Percentiles rank a stretch among this genome's conserved stretches.
phyloP scores from a whole-genome alignment of 2,797 vertebrate species.

The Agapornis canus region DNA sequence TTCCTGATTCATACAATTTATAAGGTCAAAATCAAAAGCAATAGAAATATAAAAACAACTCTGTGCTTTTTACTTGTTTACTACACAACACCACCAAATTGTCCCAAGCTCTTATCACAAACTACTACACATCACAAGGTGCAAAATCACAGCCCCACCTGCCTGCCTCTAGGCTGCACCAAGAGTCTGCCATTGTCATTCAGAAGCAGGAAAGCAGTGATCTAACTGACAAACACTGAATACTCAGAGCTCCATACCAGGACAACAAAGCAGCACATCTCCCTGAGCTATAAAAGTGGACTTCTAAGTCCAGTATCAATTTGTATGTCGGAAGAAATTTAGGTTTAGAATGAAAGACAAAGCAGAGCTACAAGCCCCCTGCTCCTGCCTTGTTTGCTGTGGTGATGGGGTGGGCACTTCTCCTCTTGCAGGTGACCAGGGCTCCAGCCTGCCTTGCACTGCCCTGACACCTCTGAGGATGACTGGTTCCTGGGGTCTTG shows the following conservation, averaged over 20 bases:
- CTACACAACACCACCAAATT: not conserved
- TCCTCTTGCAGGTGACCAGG: not conserved
- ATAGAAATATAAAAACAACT: not conserved
- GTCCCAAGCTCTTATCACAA: not conserved
- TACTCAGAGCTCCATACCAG: not conserved
- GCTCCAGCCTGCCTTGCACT: not conserved
- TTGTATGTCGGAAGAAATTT: not conserved
- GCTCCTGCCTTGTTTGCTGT: accelerated
- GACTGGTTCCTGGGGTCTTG: not conserved
- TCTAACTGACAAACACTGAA: not conserved
- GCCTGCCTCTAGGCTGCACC: not conserved
- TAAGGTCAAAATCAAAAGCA: not conserved
- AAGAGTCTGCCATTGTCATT: not conserved
- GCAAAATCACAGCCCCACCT: not conserved
- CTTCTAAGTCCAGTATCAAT: not conserved
- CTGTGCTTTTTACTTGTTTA: not conserved
- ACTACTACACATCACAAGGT: not conserved
- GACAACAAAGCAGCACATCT: not conserved
- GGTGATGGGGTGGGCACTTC: not conserved
- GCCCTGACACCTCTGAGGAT: not conserved
- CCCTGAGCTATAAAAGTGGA: not conserved
- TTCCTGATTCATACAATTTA: accelerated
- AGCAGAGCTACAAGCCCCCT: not conserved
- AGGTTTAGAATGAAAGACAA: not conserved
- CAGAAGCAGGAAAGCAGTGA: not conserved